Evolutionary conservation across 1,140 invertebrate genomes (phyloP).

Genomic region (Heliconius nattereri): DNA sequence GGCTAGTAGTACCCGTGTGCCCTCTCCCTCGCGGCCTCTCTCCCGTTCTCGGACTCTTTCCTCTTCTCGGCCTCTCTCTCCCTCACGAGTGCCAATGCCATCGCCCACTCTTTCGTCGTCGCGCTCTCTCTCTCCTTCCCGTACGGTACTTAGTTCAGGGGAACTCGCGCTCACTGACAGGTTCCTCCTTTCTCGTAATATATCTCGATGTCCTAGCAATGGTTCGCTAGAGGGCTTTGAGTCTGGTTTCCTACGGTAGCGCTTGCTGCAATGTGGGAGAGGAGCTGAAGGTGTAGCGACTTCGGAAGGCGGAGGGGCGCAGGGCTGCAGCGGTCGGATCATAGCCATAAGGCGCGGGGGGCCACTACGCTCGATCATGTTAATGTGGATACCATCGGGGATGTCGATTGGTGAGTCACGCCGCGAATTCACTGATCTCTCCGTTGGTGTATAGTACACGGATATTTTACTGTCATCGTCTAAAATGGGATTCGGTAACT

Average conservation of each 20-base stretch:
- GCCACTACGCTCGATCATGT: slow-evolving; percentile 82
- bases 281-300: slow-evolving; percentile 38
- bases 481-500: slow-evolving; percentile 60
- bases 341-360: slow-evolving; percentile 68
- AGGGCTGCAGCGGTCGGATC: slow-evolving; percentile 58
- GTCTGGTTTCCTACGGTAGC: slow-evolving; percentile 30
- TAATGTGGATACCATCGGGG: slow-evolving; percentile 83
- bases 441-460: slow-evolving; percentile 91
- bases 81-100: no score
- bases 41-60: no score
- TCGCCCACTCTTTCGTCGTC: no score
- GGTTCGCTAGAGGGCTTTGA: slow-evolving; percentile 69
- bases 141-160: slow-evolving; percentile 59
- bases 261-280: slow-evolving; percentile 45
- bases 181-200: slow-evolving; percentile 48
- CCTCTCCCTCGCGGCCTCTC: slow-evolving; percentile 31
- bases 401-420: slow-evolving; percentile 65
- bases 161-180: slow-evolving; percentile 78
- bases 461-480: slow-evolving; percentile 85
- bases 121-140: no score
- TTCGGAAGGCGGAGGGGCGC: slow-evolving; percentile 42
- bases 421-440: slow-evolving; percentile 78
- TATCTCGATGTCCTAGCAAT: slow-evolving; percentile 50
- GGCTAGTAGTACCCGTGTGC: slow-evolving; percentile 69
- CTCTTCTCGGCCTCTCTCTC: no score